These are phyloP conservation scores for Odontocolon sp. DNA, from an alignment of 2,888 invertebrate species.

Conservation along the genomic window DNA sequence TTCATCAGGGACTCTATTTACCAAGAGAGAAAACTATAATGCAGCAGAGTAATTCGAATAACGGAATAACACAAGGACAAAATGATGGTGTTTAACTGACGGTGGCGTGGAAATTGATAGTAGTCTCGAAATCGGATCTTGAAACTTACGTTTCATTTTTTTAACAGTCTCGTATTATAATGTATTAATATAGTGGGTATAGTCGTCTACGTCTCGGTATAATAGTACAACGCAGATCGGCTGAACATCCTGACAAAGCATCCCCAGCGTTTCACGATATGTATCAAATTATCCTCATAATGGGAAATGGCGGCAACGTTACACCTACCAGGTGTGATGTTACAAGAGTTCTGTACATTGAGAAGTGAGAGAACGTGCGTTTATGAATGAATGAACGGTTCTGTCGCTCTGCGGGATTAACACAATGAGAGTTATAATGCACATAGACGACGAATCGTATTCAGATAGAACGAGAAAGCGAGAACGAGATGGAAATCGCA, in stretches of 20 bases:
- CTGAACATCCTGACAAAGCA: constrained; percentile 43
- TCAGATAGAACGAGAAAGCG: background rate
- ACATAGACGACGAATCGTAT: constrained; percentile 54
- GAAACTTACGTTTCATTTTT: constrained; percentile 16
- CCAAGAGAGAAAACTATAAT: background rate
- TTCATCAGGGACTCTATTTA: no score
- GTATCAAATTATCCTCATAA: constrained; percentile 81
- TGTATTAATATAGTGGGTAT: constrained; percentile 1
- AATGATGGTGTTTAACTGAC: background rate
- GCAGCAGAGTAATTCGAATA: background rate
- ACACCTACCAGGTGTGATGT: constrained; percentile 81
- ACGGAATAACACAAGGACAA: constrained; percentile 13
- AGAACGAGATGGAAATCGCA: constrained; percentile 71
- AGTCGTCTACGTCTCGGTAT: background rate
- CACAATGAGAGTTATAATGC: constrained; percentile 77
- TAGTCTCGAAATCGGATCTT: background rate
- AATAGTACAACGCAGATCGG: background rate
- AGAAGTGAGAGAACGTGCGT: constrained; percentile 48
- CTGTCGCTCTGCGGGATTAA: constrained; percentile 66
- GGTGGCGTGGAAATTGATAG: constrained; percentile 18
- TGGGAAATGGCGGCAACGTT: constrained; percentile 80
- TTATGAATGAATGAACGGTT: constrained; percentile 55
- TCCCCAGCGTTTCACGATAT: constrained; percentile 73
- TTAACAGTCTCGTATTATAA: background rate
- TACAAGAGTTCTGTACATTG: constrained; percentile 56